Evolutionary conservation across 2,888 invertebrate genomes (phyloP), one percentile per base, ranked within the genome.

Genomic region (Chesias legatella): DNA sequence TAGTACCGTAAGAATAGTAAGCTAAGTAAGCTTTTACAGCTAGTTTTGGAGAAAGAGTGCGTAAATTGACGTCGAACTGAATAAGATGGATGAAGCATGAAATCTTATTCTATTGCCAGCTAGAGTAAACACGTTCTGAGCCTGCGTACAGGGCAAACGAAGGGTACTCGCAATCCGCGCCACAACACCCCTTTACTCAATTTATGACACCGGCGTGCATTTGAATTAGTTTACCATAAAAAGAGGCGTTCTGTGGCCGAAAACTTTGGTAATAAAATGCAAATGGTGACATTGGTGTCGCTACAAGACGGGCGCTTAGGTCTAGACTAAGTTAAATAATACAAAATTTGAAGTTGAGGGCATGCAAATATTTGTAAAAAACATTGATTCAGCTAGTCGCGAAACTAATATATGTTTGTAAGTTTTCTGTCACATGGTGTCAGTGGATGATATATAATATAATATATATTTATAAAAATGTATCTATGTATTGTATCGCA

Each of bases 221-320:
- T 84, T 83, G 83, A 86, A 86, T 86, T 85, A 83, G 75, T 79
- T 85, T 80, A 76, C 73, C 80, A 80, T 83, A 85, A 85, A 86
- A 86, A 85, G 84, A 80, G 79, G 80, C 82, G 67, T 78, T 70
- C 65, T 72, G 79, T 59, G 80, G 74, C 74, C 72, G 75, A 72
- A 74, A 84, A 86, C 78, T 86, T 86, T 73, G 56, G 75, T 75
- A 86, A 86, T 86, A 86, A 86, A 86, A 86, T 85, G 86, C 83
- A 85, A 86, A 86, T 86, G 83, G 74, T 71, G 76, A 71, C 73
- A 74, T 73, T 72, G 68, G 75, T 70, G 70, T 63, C 60, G 63
- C 64, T 66, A 60, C 66, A 66, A 67, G 65, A 70, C 54, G 53
- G 17, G 34, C 20, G 33, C 33, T 36, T 35, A 17, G 43, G 40